Conservation (phyloP, 2,888 invertebrate genomes). For the Nomada fucata region DNA sequence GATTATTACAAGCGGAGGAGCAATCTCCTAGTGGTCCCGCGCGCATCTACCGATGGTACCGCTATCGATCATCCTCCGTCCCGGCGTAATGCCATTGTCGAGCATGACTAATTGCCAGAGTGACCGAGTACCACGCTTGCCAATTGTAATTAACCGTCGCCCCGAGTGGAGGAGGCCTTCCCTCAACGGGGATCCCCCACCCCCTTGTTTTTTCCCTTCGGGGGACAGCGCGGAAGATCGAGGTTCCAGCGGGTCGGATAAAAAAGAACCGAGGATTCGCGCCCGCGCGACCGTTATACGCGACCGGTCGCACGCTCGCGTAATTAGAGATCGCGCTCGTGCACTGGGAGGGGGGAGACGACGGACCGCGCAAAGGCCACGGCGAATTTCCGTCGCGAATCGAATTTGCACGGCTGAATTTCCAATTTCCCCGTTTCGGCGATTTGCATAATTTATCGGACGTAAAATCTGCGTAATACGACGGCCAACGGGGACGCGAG, state of each 20-base stretch:
- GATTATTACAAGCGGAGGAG: slow-evolving; percentile 67
- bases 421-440: slow-evolving; percentile 44
- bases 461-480: slow-evolving; percentile 49
- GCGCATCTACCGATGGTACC: slow-evolving; percentile 67
- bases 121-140: slow-evolving; percentile 70
- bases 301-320: slow-evolving; percentile 4
- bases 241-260: slow-evolving; percentile 25
- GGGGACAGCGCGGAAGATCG: slow-evolving; percentile 62
- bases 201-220: slow-evolving; percentile 44
- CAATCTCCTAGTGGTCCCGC: slow-evolving; percentile 62
- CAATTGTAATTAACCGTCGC: slow-evolving; percentile 73
- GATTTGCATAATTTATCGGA: slow-evolving; percentile 57
- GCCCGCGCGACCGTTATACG: slow-evolving; percentile 2
- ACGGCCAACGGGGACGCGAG: slow-evolving; percentile 28
- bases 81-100: slow-evolving; percentile 72
- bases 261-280: slow-evolving; percentile 23
- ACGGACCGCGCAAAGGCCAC: slow-evolving; percentile 21
- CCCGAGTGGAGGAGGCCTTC: slow-evolving; percentile 29
- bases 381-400: slow-evolving; percentile 56
- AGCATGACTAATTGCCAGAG: slow-evolving; percentile 77
- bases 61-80: slow-evolving; percentile 77
- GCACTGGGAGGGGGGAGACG: not conserved
- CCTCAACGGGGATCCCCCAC: slow-evolving; percentile 39
- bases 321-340: slow-evolving; percentile 40
- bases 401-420: slow-evolving; percentile 58